Base-by-base conservation (phyloP, 2,113 vertebrate genomes). In the Nothoprocta perdicaria region DNA sequence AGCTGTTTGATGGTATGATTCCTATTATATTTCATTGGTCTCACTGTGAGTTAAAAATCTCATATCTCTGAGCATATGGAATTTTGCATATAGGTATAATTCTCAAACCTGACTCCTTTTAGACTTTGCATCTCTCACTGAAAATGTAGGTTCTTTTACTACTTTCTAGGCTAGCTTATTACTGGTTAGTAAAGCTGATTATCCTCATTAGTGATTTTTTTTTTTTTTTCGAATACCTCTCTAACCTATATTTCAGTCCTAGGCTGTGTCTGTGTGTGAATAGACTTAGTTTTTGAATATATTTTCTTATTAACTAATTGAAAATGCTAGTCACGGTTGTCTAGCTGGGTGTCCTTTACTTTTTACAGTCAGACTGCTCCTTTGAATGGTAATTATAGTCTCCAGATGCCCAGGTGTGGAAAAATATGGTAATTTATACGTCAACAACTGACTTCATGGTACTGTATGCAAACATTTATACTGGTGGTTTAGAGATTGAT, bases 381-480 rank as follows among this genome's bases (percentile, higher is more conserved):
- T 84, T 90, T 90, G 48, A 48, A 81, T 69, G 61, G 71, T 67
- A 93, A 92, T 80, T 79, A 65, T 18, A 81, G 48, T 53, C 13
- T 50, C 43, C 52, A 81, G 62, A 84, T 86, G 43, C 3, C 10
- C 33, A 90, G 38, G 88, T 73, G 80, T 1, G 29, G 62, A 92
- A 95, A 90, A 95, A 81, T n/a, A 12, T 48, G 41, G 15, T 79
- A 73, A 88, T 93, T 94, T 92, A 60, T 55, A 80, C 38, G 60
- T 88, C 41, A 76, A 3, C 41, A 66, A 90, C n/a, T 81, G 58
- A 35, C 18, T 92, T 69, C 53, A 45, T 35, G 29, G 6, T 43
- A 41, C 52, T 75, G 31, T 53, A 17, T 86, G 26, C 21, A 86
- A 86, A 75, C 52, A 76, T 5, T 68, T 12, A 7, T 48, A 21